phyloP scores from a whole-genome alignment of 2,113 vertebrate genomes.

The Sapayoa aenigma region DNA sequence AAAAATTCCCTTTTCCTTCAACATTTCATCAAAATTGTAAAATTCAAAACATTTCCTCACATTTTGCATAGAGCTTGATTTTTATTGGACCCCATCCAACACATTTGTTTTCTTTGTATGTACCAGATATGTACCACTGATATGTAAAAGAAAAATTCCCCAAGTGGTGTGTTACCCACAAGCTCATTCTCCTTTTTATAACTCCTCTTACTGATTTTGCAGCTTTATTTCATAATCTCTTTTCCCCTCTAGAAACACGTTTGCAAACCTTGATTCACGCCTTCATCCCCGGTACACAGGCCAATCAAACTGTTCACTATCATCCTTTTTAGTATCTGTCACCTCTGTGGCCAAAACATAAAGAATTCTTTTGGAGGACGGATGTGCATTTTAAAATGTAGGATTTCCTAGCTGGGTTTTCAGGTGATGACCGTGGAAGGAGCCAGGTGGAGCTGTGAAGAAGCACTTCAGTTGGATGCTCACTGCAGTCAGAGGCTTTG shows the following conservation, averaged over 20 bases:
- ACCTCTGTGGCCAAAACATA: background rate
- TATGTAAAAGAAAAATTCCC: background rate
- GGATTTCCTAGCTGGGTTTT: background rate
- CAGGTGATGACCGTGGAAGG: background rate
- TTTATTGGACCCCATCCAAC: background rate
- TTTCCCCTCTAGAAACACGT: background rate
- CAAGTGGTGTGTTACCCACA: background rate
- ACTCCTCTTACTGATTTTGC: background rate
- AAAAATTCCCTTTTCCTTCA: background rate
- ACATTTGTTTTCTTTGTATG: background rate
- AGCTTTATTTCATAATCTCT: background rate
- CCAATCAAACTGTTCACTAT: background rate
- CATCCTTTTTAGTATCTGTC: background rate
- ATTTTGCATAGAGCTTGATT: background rate
- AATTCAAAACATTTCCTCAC: slow-evolving; percentile 17
- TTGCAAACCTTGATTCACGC: background rate
- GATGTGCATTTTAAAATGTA: background rate
- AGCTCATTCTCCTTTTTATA: background rate
- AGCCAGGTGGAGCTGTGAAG: background rate
- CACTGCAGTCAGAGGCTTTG: background rate
- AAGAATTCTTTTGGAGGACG: background rate
- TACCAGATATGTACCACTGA: background rate
- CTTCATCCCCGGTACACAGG: background rate
- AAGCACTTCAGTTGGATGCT: background rate
- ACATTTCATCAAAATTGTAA: slow-evolving; percentile 3